Evolutionary conservation across 2,888 invertebrate genomes (phyloP).

Genomic region (Parthenolecanium corni): DNA sequence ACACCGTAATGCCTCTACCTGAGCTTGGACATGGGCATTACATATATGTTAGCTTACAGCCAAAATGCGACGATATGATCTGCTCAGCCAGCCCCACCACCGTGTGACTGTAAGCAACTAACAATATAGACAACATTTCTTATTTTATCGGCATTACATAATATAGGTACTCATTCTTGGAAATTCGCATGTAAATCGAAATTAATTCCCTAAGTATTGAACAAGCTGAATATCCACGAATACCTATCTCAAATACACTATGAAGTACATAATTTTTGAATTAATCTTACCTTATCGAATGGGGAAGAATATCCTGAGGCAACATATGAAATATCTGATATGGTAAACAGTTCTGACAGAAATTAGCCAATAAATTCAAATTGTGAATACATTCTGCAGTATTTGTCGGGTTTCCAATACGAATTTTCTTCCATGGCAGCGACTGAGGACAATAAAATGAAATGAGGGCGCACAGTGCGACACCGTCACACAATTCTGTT

Average conservation of each 20-base stretch:
- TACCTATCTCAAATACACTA: slow-evolving; percentile 9
- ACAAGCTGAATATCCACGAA: no score
- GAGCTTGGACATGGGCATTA: no score
- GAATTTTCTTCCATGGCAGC: slow-evolving; percentile 58
- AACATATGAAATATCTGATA: slow-evolving; percentile 83
- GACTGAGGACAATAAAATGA: slow-evolving; percentile 82
- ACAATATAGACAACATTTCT: no score
- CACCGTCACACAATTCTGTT: slow-evolving; percentile 82
- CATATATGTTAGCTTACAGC: no score
- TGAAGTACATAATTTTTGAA: background rate
- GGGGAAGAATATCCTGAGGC: slow-evolving; percentile 79
- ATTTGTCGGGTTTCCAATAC: slow-evolving; percentile 50
- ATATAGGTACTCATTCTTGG: no score
- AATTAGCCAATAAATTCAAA: slow-evolving; percentile 73
- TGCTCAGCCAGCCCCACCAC: no score
- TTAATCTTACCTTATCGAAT: slow-evolving; percentile 11
- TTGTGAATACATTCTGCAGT: slow-evolving; percentile 86
- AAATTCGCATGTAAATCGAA: no score
- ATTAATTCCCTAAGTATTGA: no score
- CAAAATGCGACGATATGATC: no score
- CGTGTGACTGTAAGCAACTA: no score
- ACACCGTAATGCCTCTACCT: no score
- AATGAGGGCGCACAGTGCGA: slow-evolving; percentile 72
- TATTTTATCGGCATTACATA: no score
- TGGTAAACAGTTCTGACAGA: slow-evolving; percentile 73